These are phyloP conservation scores for Nycticorax nycticorax DNA, from an alignment of 2,113 vertebrate genomes.

Conservation along the genomic window DNA sequence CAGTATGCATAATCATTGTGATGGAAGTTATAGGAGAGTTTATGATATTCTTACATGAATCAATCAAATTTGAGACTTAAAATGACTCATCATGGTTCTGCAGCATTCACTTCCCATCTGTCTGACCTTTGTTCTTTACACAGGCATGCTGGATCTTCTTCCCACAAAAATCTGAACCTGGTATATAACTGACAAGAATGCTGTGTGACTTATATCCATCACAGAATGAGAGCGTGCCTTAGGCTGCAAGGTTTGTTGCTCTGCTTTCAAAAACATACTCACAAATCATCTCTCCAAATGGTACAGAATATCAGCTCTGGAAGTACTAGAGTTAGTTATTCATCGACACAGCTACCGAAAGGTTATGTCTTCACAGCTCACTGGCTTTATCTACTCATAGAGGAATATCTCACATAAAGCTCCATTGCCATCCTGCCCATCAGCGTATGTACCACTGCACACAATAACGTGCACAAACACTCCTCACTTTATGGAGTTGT, in stretches of 20 bases:
- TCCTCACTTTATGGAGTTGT: not conserved
- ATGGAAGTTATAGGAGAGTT: constrained; percentile 33
- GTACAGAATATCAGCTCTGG: not conserved
- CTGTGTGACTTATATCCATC: not conserved
- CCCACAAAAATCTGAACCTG: not conserved
- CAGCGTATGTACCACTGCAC: not conserved
- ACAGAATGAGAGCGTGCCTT: not conserved
- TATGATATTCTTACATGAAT: constrained; percentile 28
- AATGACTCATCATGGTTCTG: constrained; percentile 19
- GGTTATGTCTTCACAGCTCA: not conserved
- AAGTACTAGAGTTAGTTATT: not conserved
- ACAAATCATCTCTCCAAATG: not conserved
- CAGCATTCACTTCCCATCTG: constrained; percentile 12
- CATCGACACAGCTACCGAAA: not conserved
- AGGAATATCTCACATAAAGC: not conserved
- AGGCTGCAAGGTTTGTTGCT: not conserved
- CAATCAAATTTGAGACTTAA: constrained; percentile 1
- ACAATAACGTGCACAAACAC: fast-evolving
- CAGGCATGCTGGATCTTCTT: not conserved
- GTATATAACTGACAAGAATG: not conserved
- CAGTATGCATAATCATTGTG: constrained; percentile 38
- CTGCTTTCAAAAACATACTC: not conserved
- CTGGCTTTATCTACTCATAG: not conserved
- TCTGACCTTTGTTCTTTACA: not conserved
- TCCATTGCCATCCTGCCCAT: not conserved